Evolutionary conservation across 2,797 vertebrate species (phyloP).

Genomic region (Hippoglossus hippoglossus): DNA sequence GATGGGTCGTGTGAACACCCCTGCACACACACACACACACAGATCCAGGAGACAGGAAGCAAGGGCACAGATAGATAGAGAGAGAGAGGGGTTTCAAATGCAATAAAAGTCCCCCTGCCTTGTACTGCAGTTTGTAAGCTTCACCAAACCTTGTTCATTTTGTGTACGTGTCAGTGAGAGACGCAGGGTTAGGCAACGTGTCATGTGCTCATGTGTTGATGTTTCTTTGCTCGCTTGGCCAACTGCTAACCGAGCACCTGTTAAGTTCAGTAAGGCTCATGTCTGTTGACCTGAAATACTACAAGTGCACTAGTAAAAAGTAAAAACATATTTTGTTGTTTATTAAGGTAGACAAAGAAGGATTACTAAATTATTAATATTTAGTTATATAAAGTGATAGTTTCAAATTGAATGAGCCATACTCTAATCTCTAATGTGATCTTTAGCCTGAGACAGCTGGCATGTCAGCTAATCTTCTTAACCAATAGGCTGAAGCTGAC

Average conservation of each 20-base stretch:
- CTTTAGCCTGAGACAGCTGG: constrained; percentile 38
- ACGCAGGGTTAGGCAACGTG: constrained; percentile 20
- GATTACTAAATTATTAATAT: not conserved
- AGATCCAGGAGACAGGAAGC: constrained; percentile 12
- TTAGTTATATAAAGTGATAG: constrained; percentile 6
- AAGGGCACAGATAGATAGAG: not conserved
- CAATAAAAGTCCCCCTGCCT: not conserved
- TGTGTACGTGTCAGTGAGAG: constrained; percentile 20
- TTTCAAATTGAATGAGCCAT: not conserved
- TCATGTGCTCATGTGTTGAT: constrained; percentile 41
- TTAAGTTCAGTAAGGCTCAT: constrained; percentile 29
- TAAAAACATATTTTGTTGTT: not conserved
- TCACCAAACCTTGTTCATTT: constrained; percentile 34
- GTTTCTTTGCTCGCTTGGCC: constrained; percentile 24
- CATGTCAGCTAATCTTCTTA: constrained; percentile 44
- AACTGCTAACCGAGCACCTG: constrained; percentile 47
- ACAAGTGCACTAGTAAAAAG: not conserved
- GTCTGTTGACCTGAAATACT: not conserved
- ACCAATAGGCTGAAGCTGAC: constrained; percentile 27
- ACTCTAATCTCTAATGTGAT: constrained; percentile 22
- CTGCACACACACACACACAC: constrained; percentile 14
- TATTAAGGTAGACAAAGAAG: not conserved
- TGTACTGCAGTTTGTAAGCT: constrained; percentile 42
- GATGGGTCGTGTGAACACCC: constrained; percentile 10
- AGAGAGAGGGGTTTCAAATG: not conserved